These are phyloP conservation scores for Micropoecilia bifurca DNA, from an alignment of 2,797 vertebrate genomes.

Conservation along the genomic window DNA sequence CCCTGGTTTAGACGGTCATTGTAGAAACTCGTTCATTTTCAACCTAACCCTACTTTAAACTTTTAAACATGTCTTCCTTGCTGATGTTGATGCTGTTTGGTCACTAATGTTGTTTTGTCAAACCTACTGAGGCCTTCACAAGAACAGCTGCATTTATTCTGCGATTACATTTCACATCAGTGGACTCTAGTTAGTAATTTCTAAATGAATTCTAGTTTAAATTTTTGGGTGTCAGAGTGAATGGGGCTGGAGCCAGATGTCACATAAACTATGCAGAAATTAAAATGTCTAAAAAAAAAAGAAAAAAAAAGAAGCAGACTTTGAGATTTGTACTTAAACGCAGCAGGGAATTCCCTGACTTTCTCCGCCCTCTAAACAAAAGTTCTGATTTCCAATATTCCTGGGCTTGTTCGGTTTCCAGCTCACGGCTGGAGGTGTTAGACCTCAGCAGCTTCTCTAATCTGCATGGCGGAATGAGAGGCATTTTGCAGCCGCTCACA, in stretches of 20 bases:
- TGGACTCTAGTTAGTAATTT: neutral
- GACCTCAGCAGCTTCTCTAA: constrained; percentile 66
- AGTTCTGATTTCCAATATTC: neutral
- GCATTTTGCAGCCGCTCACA: constrained; percentile 61
- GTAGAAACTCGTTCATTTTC: neutral
- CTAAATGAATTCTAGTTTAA: neutral
- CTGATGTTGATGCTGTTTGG: neutral
- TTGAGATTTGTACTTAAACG: neutral
- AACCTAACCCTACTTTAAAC: neutral
- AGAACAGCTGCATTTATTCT: neutral
- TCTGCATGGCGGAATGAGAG: constrained; percentile 65
- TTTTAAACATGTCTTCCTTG: neutral
- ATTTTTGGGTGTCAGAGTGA: neutral
- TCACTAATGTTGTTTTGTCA: neutral
- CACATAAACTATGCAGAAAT: neutral
- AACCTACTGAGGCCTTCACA: neutral
- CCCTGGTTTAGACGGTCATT: neutral
- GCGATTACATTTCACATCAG: neutral
- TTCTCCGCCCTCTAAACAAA: neutral
- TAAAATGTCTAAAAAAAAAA: neutral
- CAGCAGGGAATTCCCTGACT: neutral
- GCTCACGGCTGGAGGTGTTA: neutral
- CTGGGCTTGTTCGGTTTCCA: neutral
- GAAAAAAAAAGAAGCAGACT: neutral
- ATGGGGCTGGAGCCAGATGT: neutral